Conservation (phyloP, 2,113 vertebrate genomes). For the Oreotrochilus melanogaster region DNA sequence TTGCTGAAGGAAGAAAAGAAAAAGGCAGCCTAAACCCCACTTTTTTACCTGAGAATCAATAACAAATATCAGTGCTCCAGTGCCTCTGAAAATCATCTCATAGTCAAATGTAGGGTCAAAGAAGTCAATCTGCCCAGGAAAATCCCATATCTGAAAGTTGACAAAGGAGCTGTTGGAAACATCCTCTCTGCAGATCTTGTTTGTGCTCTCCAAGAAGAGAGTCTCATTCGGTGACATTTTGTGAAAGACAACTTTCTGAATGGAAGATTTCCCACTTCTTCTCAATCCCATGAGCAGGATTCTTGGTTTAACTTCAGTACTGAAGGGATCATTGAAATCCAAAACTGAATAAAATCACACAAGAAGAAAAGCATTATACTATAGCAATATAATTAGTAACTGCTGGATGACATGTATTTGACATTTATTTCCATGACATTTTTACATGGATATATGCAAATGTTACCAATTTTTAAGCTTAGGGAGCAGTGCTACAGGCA, state of each 20-base stretch:
- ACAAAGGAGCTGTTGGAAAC: slow-evolving; percentile 95
- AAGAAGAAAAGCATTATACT: slow-evolving; percentile 48
- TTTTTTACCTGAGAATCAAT: slow-evolving; percentile 91
- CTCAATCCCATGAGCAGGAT: slow-evolving; percentile 94
- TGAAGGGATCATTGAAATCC: slow-evolving; percentile 89
- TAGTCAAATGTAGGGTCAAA: slow-evolving; percentile 94
- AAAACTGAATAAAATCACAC: slow-evolving; percentile 81
- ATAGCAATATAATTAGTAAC: neutral
- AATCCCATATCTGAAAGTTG: slow-evolving; percentile 96
- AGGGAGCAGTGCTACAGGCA: neutral
- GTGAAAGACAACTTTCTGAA: slow-evolving; percentile 96
- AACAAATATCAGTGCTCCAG: slow-evolving; percentile 92
- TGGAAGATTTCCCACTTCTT: slow-evolving; percentile 93
- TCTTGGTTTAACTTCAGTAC: slow-evolving; percentile 92
- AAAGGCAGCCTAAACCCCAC: neutral
- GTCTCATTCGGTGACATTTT: slow-evolving; percentile 96
- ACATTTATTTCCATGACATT: neutral
- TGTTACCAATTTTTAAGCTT: neutral
- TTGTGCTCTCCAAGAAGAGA: slow-evolving; percentile 92
- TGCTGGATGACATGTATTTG: neutral
- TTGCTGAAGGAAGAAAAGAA: neutral
- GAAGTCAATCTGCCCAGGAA: slow-evolving; percentile 94
- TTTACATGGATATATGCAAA: neutral
- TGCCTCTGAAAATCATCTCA: slow-evolving; percentile 95
- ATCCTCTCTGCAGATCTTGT: slow-evolving; percentile 93